Evolutionary conservation across 2,113 vertebrate genomes (phyloP), one percentile per base, ranked within the genome.

Genomic region (Origma solitaria): DNA sequence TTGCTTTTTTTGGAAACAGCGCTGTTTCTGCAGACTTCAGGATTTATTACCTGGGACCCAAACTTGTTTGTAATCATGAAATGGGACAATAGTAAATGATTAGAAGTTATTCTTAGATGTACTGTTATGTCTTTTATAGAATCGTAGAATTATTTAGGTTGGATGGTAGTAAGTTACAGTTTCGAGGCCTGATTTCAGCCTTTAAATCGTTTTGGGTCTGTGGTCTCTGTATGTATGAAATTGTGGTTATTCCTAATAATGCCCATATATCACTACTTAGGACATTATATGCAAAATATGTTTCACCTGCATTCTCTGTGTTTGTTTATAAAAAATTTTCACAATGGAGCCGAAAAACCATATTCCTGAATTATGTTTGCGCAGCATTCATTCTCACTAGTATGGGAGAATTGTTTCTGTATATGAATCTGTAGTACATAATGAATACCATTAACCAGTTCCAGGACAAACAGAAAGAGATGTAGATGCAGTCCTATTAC

Each of bases 171-270:
- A 82, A 54, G 75, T 66, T 92, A 42, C 25, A 64, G 50, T 89
- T 95, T 91, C 75, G 90, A 91, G 88, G 31, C n/a, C 75, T 82
- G 15, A 53, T 94, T 95, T 88, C 40, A 83, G 30, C 57, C 56
- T n/a, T 58, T 31, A 83, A 76, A 35, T 97, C 1, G 53, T 94
- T 93, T 87, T 25, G 21, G 19, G 5, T 53, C 28, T 19, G 4
- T 72, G n/a, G 37, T 93, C 78, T 93, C 88, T 10, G 37, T 78
- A 51, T 57, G 10, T 71, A 57, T 38, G 49, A 93, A 92, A 93
- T 94, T 88, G 47, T 85, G 53, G 51, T 80, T 95, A 21, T 33
- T 81, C 17, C 19, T 82, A 45, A 25, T 47, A 33, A 49, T 60
- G 15, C n/a, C 21, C 44, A 4, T 68, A 7, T 51, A 14, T 87